These are phyloP conservation scores for Eudyptes chrysolophus DNA, from an alignment of 2,113 vertebrate genomes.

Conservation along the genomic window DNA sequence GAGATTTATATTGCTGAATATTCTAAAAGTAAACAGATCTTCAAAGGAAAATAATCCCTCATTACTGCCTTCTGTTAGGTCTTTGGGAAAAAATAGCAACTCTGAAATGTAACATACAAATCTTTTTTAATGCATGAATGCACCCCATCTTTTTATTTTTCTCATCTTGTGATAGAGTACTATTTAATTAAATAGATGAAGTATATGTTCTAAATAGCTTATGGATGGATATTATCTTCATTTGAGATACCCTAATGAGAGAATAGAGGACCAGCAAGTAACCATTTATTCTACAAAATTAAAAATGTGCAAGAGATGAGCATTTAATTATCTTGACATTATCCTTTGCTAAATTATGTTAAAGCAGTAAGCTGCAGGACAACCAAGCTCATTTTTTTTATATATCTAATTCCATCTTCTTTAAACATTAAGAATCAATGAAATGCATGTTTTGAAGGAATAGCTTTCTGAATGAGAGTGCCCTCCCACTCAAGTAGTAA, in stretches of 20 bases:
- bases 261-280: slow-evolving; percentile 19
- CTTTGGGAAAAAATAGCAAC: background rate
- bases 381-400: background rate
- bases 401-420: background rate
- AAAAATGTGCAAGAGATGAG: slow-evolving; percentile 32
- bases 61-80: background rate
- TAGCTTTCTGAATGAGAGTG: background rate
- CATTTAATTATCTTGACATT: slow-evolving; percentile 44
- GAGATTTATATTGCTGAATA: background rate
- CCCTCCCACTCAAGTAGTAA: background rate
- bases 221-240: background rate
- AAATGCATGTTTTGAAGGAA: background rate
- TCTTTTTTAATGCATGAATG: background rate
- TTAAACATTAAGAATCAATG: background rate
- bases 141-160: background rate
- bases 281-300: slow-evolving; percentile 25
- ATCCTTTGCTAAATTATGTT: slow-evolving; percentile 9
- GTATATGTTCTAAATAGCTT: background rate
- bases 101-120: background rate
- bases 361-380: slow-evolving; percentile 24
- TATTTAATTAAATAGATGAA: slow-evolving; percentile 13
- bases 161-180: background rate
- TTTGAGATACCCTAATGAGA: background rate
- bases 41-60: background rate
- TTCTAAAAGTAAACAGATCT: background rate